These are phyloP conservation scores for Chloropsis cyanopogon DNA, from an alignment of 2,113 vertebrate genomes.

Conservation along the genomic window DNA sequence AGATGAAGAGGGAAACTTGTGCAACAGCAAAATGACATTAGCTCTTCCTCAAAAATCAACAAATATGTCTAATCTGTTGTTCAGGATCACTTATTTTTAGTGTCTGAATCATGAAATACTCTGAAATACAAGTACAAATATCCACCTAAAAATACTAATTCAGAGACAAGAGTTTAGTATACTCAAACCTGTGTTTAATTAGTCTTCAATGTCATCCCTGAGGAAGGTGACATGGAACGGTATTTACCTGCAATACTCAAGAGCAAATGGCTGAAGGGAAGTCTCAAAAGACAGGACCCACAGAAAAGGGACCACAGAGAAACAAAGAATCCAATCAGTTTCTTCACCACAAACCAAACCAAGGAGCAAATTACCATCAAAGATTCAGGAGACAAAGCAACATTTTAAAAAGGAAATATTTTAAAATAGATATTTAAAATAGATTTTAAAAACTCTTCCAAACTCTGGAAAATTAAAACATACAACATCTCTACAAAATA, in stretches of 20 bases:
- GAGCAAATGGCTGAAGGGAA: not conserved
- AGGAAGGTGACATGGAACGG: not conserved
- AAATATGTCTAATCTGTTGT: conserved; percentile 59
- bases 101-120: not conserved
- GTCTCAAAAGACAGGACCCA: not conserved
- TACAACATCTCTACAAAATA: not conserved
- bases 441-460: not conserved
- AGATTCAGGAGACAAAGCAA: not conserved
- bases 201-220: not conserved
- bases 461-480: not conserved
- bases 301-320: not conserved
- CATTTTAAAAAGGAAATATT: not conserved
- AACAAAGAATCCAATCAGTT: not conserved
- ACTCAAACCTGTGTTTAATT: not conserved
- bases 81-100: conserved; percentile 51
- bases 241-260: not conserved
- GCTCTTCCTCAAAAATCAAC: conserved; percentile 40
- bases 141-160: not conserved
- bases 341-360: not conserved
- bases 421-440: not conserved
- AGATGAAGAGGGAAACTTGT: conserved; percentile 44
- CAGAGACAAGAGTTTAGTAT: not conserved
- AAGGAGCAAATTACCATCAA: not conserved
- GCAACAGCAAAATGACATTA: conserved; percentile 49
- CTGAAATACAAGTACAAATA: conserved; percentile 5